These are phyloP conservation scores for Mythimna albipuncta DNA, from an alignment of 2,888 invertebrate species.

Conservation along the genomic window DNA sequence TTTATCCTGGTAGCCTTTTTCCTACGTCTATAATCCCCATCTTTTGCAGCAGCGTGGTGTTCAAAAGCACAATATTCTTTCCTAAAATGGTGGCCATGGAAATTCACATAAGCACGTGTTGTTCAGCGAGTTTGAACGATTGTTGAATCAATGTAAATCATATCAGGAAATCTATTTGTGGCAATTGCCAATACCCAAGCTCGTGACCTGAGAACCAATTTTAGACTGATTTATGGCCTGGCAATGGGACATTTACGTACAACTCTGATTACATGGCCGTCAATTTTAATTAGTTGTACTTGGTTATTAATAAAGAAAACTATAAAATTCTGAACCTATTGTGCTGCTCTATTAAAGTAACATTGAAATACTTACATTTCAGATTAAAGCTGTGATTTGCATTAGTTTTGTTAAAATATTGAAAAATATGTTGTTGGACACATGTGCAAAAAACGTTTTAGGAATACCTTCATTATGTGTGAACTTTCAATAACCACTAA, in stretches of 20 bases:
- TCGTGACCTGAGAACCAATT: slow-evolving; percentile 49
- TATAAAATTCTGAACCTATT: not conserved
- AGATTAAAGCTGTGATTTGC: not conserved
- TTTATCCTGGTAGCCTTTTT: too few species aligned
- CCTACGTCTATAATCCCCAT: too few species aligned
- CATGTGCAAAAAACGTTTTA: too few species aligned
- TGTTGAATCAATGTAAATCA: slow-evolving; percentile 54
- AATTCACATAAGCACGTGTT: slow-evolving; percentile 24
- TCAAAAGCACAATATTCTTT: slow-evolving; percentile 7
- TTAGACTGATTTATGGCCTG: slow-evolving; percentile 52
- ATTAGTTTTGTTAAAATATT: not conserved
- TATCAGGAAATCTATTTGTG: slow-evolving; percentile 58
- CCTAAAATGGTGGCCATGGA: not conserved
- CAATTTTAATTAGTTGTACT: slow-evolving; percentile 25
- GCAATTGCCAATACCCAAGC: slow-evolving; percentile 53
- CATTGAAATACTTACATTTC: not conserved
- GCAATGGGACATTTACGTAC: slow-evolving; percentile 42
- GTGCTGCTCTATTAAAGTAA: not conserved
- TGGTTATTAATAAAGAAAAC: not conserved
- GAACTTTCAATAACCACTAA: too few species aligned
- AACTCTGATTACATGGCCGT: slow-evolving; percentile 22
- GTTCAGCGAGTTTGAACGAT: slow-evolving; percentile 25
- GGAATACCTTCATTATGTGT: too few species aligned
- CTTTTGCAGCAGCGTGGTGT: too few species aligned
- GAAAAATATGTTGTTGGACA: not conserved